A percentile compares a stretch with the other conserved stretches of the same genome.
Evolutionary conservation across 2,797 vertebrate species (phyloP).

Genomic region (Poecilia velifera): DNA sequence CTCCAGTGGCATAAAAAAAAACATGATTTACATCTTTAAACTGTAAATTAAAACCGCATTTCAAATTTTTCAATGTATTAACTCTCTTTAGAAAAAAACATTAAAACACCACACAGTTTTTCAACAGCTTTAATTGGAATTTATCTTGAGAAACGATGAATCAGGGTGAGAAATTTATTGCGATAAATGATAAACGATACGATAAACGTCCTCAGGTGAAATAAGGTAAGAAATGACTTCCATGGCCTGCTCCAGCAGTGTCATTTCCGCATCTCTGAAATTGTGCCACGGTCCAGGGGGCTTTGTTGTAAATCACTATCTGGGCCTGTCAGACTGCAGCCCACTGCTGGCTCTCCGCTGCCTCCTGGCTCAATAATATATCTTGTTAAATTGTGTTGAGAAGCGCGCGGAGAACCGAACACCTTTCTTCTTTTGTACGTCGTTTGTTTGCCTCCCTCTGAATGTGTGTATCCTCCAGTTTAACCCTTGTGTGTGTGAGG

Average conservation of each 20-base stretch:
- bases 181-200: no score
- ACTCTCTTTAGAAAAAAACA: no score
- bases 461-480: constrained; percentile 2
- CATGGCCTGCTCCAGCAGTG: constrained; percentile 64
- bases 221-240: constrained; percentile 64
- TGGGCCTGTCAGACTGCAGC: constrained; percentile 70
- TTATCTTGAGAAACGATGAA: no score
- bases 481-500: background rate
- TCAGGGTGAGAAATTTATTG: no score
- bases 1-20: no score
- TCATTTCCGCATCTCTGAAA: constrained; percentile 67
- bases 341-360: constrained; percentile 58
- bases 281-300: constrained; percentile 69
- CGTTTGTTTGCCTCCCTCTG: constrained; percentile 49
- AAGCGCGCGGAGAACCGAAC: constrained; percentile 58
- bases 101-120: no score
- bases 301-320: constrained; percentile 78
- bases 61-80: no score
- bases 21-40: no score
- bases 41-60: no score
- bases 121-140: no score
- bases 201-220: constrained; percentile 39
- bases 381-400: constrained; percentile 78
- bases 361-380: constrained; percentile 75
- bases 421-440: constrained; percentile 58